Evolutionary conservation across 2,888 invertebrate species (phyloP), one percentile per base, ranked within the genome.

Genomic region (Dorcus parallelipipedus): DNA sequence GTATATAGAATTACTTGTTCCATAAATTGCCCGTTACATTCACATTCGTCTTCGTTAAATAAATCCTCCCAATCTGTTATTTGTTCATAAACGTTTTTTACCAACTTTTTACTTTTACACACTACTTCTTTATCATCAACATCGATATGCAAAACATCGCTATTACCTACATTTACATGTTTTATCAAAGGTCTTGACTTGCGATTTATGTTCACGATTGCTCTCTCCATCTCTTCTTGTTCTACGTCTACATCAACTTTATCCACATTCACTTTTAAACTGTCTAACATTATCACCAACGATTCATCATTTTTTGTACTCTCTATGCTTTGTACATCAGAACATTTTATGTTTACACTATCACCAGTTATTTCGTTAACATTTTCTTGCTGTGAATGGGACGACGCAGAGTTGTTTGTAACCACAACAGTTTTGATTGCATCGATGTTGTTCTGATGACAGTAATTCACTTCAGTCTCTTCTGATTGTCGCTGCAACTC

Each of bases 51-150:
- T 42, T 74, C 74, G 64, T 74, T 71, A 64, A 76, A 76, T 54
- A 78, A 69, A 65, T 77, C 78, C 62, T 78, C 78, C 78, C 77
- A 77, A 63, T 76, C 73, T 51, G 74, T 72, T 38, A 77, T 65
- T 43, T 66, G 63, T 42, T 62, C 59, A 43, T 65, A 45, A n/a
- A 63, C 43, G 59, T 59, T 51, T 62, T 64, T 60, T 47, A 56
- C 38, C 23, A 55, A 48, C 26, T 52, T 56, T 42, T 40, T 62
- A 59, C 39, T 56, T 52, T 38, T 51, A 52, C 54, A 58, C 60
- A 51, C 56, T 52, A 61, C 50, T 39, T 45, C 45, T 39, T 58
- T 58, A 51, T 63, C 58, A 43, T 56, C 54, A 51, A 56, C 52
- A 61, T 61, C 60, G 42, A 66, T 64, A 58, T 60, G 64, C 47